Evolutionary conservation across 1,140 invertebrate genomes (phyloP).

Genomic region (Drosophila chauvacae): DNA sequence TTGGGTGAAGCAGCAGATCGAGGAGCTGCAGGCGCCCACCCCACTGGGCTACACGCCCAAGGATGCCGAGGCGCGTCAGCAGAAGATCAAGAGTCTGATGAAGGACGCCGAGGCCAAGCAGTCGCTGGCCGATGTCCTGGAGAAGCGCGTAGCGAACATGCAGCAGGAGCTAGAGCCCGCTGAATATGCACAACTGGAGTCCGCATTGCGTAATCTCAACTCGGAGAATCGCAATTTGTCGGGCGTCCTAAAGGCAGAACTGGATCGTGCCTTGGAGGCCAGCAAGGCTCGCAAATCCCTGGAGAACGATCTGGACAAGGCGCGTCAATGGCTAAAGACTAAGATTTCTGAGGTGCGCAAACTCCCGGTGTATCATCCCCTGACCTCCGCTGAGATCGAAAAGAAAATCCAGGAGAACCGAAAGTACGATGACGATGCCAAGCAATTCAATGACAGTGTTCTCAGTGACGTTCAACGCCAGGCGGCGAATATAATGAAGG

Average conservation of each 20-base stretch:
- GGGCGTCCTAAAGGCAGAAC: conserved; percentile 89
- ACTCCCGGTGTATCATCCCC: conserved; percentile 89
- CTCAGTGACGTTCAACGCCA: conserved; percentile 91
- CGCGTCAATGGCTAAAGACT: conserved; percentile 91
- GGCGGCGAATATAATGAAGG: conserved; percentile 90
- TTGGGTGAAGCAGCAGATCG: conserved; percentile 92
- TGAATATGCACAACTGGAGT: conserved; percentile 90
- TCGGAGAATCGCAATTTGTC: conserved; percentile 90
- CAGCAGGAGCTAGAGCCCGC: conserved; percentile 92
- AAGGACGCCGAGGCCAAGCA: conserved; percentile 95
- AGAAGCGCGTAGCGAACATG: conserved; percentile 93
- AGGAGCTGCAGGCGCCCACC: conserved; percentile 88
- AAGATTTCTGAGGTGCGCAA: conserved; percentile 91
- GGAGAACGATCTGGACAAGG: conserved; percentile 91
- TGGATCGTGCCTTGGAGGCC: conserved; percentile 88
- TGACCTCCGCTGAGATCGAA: conserved; percentile 90
- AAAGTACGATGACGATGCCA: conserved; percentile 90
- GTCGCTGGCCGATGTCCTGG: conserved; percentile 91
- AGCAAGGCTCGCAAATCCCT: conserved; percentile 90
- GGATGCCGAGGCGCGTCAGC: conserved; percentile 89
- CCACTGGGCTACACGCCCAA: conserved; percentile 91
- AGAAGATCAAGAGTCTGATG: conserved; percentile 89
- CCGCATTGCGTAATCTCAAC: conserved; percentile 87
- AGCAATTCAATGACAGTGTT: conserved; percentile 91
- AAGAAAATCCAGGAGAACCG: conserved; percentile 91